phyloP scores from a whole-genome alignment of 2,888 invertebrate species.

The Kryphioiulus occultus region DNA sequence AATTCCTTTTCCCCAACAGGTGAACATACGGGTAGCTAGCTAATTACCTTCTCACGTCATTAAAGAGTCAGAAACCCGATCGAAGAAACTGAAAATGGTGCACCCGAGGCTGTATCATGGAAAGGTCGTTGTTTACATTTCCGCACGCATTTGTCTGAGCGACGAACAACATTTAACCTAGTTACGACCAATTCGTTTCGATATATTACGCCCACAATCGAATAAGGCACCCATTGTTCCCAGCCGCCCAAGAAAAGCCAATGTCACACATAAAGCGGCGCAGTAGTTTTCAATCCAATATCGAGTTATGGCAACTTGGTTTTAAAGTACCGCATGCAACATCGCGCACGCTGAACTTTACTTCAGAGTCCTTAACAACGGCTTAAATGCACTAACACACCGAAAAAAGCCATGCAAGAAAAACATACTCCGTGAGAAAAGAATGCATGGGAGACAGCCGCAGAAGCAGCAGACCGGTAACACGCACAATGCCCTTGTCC shows the following conservation, averaged over 20 bases:
- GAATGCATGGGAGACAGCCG: not conserved
- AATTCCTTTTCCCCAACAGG: constrained; percentile 19
- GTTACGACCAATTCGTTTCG: constrained; percentile 20
- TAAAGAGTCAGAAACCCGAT: constrained; percentile 17
- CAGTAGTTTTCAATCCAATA: not conserved
- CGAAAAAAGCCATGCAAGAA: not conserved
- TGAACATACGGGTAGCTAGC: not conserved
- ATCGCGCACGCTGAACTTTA: not conserved
- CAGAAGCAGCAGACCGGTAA: no score
- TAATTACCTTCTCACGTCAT: constrained; percentile 36
- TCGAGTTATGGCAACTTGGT: not conserved
- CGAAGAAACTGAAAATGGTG: not conserved
- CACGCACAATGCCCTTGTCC: no score
- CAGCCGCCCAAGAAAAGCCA: not conserved
- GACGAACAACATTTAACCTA: constrained; percentile 36
- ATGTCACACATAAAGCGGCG: not conserved
- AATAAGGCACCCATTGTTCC: constrained; percentile 8
- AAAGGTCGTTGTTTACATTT: constrained; percentile 25
- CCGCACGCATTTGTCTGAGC: not conserved
- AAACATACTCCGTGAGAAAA: not conserved
- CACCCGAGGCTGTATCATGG: not conserved
- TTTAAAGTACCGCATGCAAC: constrained; percentile 4
- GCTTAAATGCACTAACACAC: not conserved
- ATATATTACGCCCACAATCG: constrained; percentile 29
- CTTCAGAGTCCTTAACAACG: not conserved